Evolutionary conservation across 2,888 invertebrate species (phyloP).

Genomic region (Trypoxylon attenuatum): DNA sequence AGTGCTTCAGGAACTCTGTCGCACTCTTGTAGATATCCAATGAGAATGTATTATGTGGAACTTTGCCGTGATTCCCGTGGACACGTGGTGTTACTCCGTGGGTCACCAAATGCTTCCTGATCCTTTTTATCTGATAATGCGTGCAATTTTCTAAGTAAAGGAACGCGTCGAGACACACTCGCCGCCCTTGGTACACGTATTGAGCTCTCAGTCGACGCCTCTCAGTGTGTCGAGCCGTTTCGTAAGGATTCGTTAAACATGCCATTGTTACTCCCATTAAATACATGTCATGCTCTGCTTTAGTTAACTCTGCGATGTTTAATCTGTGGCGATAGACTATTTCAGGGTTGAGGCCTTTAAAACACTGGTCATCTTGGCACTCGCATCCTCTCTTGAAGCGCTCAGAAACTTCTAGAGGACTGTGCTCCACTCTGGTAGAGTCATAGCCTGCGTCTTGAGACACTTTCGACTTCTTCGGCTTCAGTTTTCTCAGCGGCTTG

Average conservation of each 20-base stretch:
- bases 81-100: conserved; percentile 87
- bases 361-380: conserved; percentile 85
- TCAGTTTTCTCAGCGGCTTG: conserved; percentile 75
- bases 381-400: conserved; percentile 84
- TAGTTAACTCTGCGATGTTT: conserved; percentile 87
- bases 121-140: conserved; percentile 85
- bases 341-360: conserved; percentile 84
- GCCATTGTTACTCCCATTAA: conserved; percentile 91
- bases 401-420: conserved; percentile 81
- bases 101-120: conserved; percentile 86
- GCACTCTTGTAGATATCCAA: conserved; percentile 87
- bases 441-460: conserved; percentile 76
- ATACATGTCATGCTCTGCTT: conserved; percentile 90
- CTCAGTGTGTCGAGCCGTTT: conserved; percentile 83
- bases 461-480: conserved; percentile 75
- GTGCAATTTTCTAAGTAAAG: conserved; percentile 87
- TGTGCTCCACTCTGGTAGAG: conserved; percentile 82
- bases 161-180: conserved; percentile 87
- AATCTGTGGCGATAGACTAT: conserved; percentile 85
- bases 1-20: conserved; percentile 84
- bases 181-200: conserved; percentile 86
- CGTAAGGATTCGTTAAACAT: conserved; percentile 83
- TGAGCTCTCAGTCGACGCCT: conserved; percentile 83
- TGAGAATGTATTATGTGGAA: conserved; percentile 87
- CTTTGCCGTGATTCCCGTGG: conserved; percentile 87